These are phyloP conservation scores for Calyptomena viridis DNA, from an alignment of 2,113 vertebrate species.

Conservation along the genomic window DNA sequence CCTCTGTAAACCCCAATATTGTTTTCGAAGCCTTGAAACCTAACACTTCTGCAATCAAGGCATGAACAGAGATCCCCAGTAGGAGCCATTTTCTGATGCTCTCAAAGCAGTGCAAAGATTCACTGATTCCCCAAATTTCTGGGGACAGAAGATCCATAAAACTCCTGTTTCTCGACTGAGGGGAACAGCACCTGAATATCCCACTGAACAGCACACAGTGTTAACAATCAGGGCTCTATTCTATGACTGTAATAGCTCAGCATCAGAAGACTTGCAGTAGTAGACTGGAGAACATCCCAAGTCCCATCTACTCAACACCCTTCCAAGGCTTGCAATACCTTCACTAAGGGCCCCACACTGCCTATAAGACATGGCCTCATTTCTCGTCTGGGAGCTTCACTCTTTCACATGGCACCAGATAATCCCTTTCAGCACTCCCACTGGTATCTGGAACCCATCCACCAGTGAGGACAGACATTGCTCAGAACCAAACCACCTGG, in stretches of 20 bases:
- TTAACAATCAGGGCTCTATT: background rate
- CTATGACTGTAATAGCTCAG: background rate
- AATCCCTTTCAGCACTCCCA: constrained; percentile 23
- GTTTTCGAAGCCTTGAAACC: background rate
- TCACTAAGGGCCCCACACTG: background rate
- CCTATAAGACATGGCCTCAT: background rate
- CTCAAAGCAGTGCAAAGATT: background rate
- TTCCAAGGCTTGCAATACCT: background rate
- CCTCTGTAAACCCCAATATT: background rate
- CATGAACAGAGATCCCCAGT: background rate
- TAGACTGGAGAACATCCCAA: background rate
- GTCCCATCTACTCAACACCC: background rate
- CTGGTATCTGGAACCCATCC: background rate
- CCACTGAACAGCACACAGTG: background rate
- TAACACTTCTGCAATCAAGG: background rate
- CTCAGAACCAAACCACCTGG: background rate
- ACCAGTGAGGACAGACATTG: background rate
- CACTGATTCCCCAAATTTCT: background rate
- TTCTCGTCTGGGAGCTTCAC: background rate
- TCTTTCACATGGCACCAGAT: background rate
- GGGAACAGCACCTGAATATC: background rate
- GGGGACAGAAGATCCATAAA: background rate
- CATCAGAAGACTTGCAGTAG: background rate
- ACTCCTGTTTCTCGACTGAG: background rate
- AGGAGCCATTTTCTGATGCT: background rate